These are phyloP conservation scores for Ceratotherium simum DNA, from an alignment of 2,113 vertebrate species.

Conservation along the genomic window DNA sequence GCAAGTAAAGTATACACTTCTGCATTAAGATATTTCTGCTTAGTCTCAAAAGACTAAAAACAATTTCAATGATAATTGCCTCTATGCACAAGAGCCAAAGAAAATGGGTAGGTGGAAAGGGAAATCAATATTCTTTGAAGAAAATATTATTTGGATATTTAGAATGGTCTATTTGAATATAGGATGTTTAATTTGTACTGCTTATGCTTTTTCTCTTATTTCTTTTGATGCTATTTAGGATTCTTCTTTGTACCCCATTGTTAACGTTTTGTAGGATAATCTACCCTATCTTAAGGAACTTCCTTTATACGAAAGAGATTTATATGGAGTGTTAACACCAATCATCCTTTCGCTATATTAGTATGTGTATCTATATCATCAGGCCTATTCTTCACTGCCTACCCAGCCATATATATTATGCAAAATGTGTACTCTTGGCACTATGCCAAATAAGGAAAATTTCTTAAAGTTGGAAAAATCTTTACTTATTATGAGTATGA, in stretches of 20 bases:
- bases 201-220: background rate
- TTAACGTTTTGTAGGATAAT: background rate
- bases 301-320: background rate
- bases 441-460: background rate
- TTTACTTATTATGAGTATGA: background rate
- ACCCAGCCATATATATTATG: too few species aligned
- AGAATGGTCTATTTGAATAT: background rate
- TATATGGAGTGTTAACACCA: background rate
- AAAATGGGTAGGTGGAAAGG: background rate
- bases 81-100: background rate
- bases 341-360: background rate
- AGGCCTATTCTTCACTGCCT: background rate
- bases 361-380: background rate
- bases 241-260: background rate
- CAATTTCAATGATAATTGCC: constrained; percentile 69
- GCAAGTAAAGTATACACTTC: constrained; percentile 22
- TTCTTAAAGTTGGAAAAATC: background rate
- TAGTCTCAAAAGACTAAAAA: constrained; percentile 54
- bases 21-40: constrained; percentile 1
- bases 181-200: background rate
- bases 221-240: background rate
- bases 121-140: constrained; percentile 38
- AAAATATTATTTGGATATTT: background rate
- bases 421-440: background rate
- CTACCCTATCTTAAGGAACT: background rate